Evolutionary conservation across 2,797 vertebrate genomes (phyloP).

Genomic region (Myotis pilosus): DNA sequence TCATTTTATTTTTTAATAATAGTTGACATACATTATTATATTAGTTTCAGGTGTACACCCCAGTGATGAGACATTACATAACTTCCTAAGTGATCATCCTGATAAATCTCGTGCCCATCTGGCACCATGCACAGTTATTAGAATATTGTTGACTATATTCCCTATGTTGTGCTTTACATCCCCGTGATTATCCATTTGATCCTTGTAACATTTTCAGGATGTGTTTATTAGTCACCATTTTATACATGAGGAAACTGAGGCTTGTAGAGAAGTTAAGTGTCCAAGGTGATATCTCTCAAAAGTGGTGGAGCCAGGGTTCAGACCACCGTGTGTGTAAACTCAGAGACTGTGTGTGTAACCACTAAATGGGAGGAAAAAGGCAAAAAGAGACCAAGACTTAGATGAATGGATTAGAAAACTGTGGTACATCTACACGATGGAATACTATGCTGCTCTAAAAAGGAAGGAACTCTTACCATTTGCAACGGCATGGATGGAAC

Average conservation of each 20-base stretch:
- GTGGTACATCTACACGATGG: too few relatives aligned
- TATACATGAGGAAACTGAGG: conserved; percentile 43
- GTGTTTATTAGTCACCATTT: conserved; percentile 6
- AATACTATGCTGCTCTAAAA: too few relatives aligned
- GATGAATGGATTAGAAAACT: too few relatives aligned
- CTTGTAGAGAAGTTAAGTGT: conserved; percentile 7
- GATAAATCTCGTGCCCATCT: background rate
- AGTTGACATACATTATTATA: background rate
- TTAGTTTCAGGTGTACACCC: background rate
- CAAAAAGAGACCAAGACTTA: conserved; percentile 19
- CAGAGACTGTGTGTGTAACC: background rate
- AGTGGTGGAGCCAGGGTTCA: conserved; percentile 29
- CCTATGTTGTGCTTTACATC: background rate
- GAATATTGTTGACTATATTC: background rate
- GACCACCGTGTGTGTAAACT: background rate
- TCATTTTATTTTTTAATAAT: background rate
- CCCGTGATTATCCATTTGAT: background rate
- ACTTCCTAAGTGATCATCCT: background rate
- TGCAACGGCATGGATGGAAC: too few relatives aligned
- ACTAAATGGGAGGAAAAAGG: conserved; percentile 26
- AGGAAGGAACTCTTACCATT: too few relatives aligned
- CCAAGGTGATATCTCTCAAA: background rate
- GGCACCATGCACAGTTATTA: background rate
- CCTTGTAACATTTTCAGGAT: conserved; percentile 20
- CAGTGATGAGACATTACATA: background rate